Evolutionary conservation across 2,888 invertebrate species (phyloP).

Genomic region (Danaus chrysippus): DNA sequence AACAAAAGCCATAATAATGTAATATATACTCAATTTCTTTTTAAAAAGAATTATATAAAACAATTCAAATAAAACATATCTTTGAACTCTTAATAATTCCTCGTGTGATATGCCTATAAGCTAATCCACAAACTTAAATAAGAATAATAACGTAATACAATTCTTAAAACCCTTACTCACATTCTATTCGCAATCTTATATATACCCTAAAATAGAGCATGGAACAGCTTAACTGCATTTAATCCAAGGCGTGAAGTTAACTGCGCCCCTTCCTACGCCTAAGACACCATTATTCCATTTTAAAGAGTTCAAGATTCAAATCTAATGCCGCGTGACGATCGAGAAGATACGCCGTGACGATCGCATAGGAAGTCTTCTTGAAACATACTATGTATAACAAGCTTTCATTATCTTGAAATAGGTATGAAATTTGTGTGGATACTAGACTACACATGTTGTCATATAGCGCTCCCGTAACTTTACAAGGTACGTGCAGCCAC

Average conservation of each 20-base stretch:
- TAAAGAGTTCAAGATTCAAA: slow-evolving; percentile 70
- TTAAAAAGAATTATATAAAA: slow-evolving; percentile 10
- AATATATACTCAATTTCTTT: not conserved
- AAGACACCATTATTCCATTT: slow-evolving; percentile 61
- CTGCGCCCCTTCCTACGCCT: slow-evolving; percentile 39
- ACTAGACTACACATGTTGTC: slow-evolving; percentile 42
- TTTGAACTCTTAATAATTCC: slow-evolving; percentile 7
- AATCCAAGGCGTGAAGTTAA: slow-evolving; percentile 30
- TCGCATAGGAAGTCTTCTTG: slow-evolving; percentile 38
- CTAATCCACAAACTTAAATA: slow-evolving; percentile 26
- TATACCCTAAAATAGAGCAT: not conserved
- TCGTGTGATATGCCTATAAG: slow-evolving; percentile 19
- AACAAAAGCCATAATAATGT: not conserved
- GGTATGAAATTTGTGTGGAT: slow-evolving; percentile 14
- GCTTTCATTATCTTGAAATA: slow-evolving; percentile 24
- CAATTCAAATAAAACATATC: slow-evolving; percentile 10
- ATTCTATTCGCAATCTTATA: slow-evolving; percentile 11
- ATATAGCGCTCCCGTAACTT: slow-evolving; percentile 38
- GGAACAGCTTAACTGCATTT: slow-evolving; percentile 13
- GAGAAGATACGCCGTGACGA: slow-evolving; percentile 52
- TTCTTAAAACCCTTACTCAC: not conserved
- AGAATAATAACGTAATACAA: slow-evolving; percentile 19
- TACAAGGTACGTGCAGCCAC: slow-evolving; percentile 12
- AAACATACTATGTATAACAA: slow-evolving; percentile 29
- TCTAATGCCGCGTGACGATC: slow-evolving; percentile 69